A percentile compares a stretch with the other conserved stretches of the same genome.
Conservation (phyloP, 2,888 invertebrate genomes). For the Globia sparganii region DNA sequence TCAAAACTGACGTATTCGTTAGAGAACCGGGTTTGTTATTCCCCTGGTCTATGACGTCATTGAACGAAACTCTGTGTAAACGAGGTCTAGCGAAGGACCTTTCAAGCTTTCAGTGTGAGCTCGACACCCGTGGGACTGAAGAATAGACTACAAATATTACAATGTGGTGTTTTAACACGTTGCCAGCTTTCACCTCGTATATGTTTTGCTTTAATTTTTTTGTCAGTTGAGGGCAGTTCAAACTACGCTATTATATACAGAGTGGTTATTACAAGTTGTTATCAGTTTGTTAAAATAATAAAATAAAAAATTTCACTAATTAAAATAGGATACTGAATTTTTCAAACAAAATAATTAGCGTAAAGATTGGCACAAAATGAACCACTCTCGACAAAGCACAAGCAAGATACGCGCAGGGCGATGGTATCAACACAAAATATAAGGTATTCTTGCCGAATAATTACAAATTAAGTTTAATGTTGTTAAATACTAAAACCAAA, state of each 20-base stretch:
- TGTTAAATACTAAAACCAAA: too few relatives aligned
- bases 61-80: conserved; percentile 43
- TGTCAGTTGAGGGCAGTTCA: neutral
- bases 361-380: too few relatives aligned
- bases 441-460: too few relatives aligned
- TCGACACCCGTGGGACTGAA: conserved; percentile 36
- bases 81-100: conserved; percentile 53
- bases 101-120: conserved; percentile 44
- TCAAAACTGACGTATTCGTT: conserved; percentile 42
- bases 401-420: too few relatives aligned
- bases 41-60: conserved; percentile 39
- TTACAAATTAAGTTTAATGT: too few relatives aligned
- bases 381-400: too few relatives aligned
- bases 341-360: too few relatives aligned
- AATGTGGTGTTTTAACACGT: conserved; percentile 46
- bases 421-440: too few relatives aligned
- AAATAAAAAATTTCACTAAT: too few relatives aligned
- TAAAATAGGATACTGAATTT: too few relatives aligned
- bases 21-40: conserved; percentile 46
- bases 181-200: conserved; percentile 7
- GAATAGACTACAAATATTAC: conserved; percentile 49
- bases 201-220: conserved; percentile 9
- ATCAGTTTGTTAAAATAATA: too few relatives aligned
- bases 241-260: neutral
- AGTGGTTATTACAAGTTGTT: too few relatives aligned